Evolutionary conservation across 2,113 vertebrate species (phyloP).

Genomic region (Pygoscelis antarcticus): DNA sequence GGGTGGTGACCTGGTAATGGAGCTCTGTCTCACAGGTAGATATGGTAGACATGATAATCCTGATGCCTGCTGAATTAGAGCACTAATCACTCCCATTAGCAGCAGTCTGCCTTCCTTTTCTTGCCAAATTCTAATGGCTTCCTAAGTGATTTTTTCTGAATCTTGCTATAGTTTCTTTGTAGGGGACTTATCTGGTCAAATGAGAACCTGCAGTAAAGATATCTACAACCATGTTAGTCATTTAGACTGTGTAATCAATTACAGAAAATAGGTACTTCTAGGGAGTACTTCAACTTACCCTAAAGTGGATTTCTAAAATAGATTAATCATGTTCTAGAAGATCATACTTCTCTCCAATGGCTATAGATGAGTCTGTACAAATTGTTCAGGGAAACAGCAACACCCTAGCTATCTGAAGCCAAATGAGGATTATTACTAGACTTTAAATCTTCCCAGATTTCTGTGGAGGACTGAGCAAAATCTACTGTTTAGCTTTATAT

Average conservation of each 20-base stretch:
- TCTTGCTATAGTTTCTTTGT: not conserved
- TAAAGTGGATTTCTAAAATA: not conserved
- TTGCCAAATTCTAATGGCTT: constrained; percentile 36
- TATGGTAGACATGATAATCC: not conserved
- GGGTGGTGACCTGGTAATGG: not conserved
- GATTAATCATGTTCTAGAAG: not conserved
- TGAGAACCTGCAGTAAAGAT: not conserved
- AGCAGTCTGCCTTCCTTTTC: not conserved
- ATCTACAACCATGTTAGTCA: not conserved
- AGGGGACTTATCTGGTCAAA: not conserved
- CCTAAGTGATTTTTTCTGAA: constrained; percentile 8
- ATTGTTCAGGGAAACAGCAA: not conserved
- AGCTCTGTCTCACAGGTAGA: not conserved
- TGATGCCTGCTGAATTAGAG: not conserved
- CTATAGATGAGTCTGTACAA: not conserved
- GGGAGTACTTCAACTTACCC: not conserved
- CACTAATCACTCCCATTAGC: not conserved
- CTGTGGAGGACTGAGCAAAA: not conserved
- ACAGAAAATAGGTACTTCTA: not conserved
- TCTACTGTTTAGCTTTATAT: not conserved
- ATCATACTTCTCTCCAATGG: not conserved
- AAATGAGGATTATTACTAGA: not conserved
- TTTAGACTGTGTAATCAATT: not conserved
- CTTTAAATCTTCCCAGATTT: not conserved
- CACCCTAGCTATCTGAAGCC: not conserved